Percentiles rank a stretch among this genome's conserved stretches.
These are phyloP conservation scores for Zoanthus solanderi DNA, from an alignment of 92 coral and sea anemone genomes.

Conservation along the genomic window DNA sequence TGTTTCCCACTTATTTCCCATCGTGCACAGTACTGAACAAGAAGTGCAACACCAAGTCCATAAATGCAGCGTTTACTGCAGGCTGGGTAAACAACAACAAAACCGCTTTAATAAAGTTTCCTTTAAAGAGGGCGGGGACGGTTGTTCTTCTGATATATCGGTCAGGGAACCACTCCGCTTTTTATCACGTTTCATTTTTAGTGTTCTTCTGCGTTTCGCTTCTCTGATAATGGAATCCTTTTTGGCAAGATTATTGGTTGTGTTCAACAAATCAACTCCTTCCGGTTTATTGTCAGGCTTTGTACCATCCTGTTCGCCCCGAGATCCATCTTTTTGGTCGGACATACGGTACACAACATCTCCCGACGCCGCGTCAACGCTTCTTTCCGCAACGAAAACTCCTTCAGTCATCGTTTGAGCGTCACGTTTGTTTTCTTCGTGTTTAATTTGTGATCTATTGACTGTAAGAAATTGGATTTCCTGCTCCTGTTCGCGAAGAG, in stretches of 20 bases:
- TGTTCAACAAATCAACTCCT: conserved; percentile 77
- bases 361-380: conserved; percentile 66
- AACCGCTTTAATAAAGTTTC: conserved; percentile 18
- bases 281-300: conserved; percentile 51
- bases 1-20: no score
- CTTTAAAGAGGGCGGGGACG: conserved; percentile 11
- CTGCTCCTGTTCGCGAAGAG: conserved; percentile 90
- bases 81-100: conserved; percentile 19
- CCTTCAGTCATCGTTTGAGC: conserved; percentile 77
- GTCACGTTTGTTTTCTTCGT: conserved; percentile 60
- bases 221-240: conserved; percentile 82
- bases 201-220: conserved; percentile 81
- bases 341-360: conserved; percentile 10
- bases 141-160: conserved; percentile 10
- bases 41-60: no score
- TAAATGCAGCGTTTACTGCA: neutral
- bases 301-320: conserved; percentile 9
- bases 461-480: conserved; percentile 85
- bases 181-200: conserved; percentile 71
- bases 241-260: conserved; percentile 66
- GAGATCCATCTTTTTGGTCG: conserved; percentile 42
- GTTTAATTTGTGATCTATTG: conserved; percentile 48
- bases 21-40: no score
- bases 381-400: conserved; percentile 71
- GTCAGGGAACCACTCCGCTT: neutral